Base-by-base conservation (phyloP, 2,797 vertebrate species). In the Petrocephalus sullivani region DNA sequence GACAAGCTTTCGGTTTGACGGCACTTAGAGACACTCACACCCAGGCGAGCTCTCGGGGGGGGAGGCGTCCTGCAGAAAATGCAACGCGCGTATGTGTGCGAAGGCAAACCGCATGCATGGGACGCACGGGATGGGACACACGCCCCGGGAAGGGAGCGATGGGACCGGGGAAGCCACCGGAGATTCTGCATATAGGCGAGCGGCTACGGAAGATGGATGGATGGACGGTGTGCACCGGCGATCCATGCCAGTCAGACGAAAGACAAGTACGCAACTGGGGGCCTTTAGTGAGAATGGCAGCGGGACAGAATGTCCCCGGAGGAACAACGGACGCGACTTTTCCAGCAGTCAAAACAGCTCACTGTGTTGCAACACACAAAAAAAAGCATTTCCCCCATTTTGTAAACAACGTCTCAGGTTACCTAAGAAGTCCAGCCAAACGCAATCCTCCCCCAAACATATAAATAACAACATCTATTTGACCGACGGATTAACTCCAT, bases 1-100 rank as follows among this genome's bases (percentile, higher is more conserved):
- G 93, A 93, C 92, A 94, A 94, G 89, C 92, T 91, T 90, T 91
- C 89, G 56, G 90, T 90, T 89, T 93, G 90, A 90, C 92, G 75
- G 61, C 83, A 67, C 87, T 64, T 57, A 14, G 19, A 46, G 23
- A 58, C 75, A 49, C 86, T 57, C 75, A 64, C 88, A 54, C 84
- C 28, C 75, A 21, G 49, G 71, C 87, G 10, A 84, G 14, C 57
- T 61, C 87, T 88, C 78, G 23, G 61, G 49, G 8, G 8, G 28
- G 28, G 28, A 67, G 61, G 23, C 61, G 23, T 33, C 23, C 61
- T 67, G 61, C 61, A 61, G 28, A 67, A 67, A 75, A 78, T 49
- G 19, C 2, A 64, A 46, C 46, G 23, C 23, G 10, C 28, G 61
- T 33, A n/a, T 67, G 61, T 67, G 61, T 8, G 61, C 23, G 10